A percentile compares a stretch with the other conserved stretches of the same genome.
Evolutionary conservation across 2,797 vertebrate species (phyloP).

Genomic region (Phrynocephalus forsythii): DNA sequence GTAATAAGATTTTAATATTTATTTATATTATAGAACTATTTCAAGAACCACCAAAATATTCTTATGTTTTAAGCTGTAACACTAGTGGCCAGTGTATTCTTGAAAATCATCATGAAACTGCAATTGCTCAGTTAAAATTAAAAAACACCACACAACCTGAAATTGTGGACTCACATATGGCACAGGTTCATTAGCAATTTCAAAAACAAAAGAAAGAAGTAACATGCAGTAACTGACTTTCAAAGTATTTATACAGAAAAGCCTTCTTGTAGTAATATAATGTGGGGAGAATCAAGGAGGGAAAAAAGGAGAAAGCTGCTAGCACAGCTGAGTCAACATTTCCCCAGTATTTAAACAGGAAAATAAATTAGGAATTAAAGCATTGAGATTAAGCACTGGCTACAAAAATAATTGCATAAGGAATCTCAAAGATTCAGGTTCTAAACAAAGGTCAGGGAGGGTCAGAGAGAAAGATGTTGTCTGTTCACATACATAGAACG

Average conservation of each 20-base stretch:
- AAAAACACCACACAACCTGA: background rate
- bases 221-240: background rate
- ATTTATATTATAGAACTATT: background rate
- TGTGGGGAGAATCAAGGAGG: background rate
- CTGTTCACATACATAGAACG: background rate
- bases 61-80: no score
- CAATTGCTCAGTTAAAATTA: background rate
- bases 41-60: background rate
- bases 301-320: background rate
- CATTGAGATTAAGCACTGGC: background rate
- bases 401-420: background rate
- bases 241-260: background rate
- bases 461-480: background rate
- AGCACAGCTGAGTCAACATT: background rate
- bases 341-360: background rate
- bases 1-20: background rate
- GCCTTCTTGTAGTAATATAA: background rate
- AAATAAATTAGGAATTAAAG: slow-evolving; percentile 6
- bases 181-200: background rate
- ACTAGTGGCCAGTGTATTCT: background rate
- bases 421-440: background rate
- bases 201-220: background rate
- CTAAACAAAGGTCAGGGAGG: background rate
- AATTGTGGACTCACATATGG: background rate
- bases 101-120: background rate